Conservation (phyloP, 2,888 invertebrate species). For the Mythimna pallens region DNA sequence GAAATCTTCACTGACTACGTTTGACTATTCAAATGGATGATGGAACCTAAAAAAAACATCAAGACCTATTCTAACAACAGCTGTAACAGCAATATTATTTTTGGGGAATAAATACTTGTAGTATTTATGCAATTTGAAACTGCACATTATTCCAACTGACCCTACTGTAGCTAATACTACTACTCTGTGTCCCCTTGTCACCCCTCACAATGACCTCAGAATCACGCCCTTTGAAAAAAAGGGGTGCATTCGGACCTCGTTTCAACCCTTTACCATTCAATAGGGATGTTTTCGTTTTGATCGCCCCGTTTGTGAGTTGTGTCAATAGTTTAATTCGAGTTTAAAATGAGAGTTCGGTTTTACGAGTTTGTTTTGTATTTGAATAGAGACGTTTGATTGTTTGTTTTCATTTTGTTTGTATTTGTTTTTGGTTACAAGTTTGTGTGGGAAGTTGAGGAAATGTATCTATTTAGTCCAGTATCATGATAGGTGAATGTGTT, state of each 20-base stretch:
- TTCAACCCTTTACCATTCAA: conserved; percentile 51
- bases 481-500: conserved; percentile 1
- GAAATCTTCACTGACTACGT: too few species aligned
- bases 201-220: conserved; percentile 66
- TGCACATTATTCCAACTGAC: conserved; percentile 5
- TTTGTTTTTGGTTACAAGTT: conserved; percentile 27
- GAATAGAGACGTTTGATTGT: conserved; percentile 41
- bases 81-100: too few species aligned
- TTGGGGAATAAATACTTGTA: neutral
- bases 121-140: neutral
- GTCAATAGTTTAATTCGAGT: conserved; percentile 61
- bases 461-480: conserved; percentile 3
- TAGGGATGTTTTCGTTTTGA: conserved; percentile 62
- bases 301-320: conserved; percentile 49
- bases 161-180: conserved; percentile 19
- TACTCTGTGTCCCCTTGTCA: conserved; percentile 25
- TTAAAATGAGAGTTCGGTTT: conserved; percentile 53
- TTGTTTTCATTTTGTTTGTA: conserved; percentile 38
- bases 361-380: conserved; percentile 54
- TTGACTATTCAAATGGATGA: too few species aligned
- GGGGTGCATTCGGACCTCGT: conserved; percentile 55
- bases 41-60: too few species aligned
- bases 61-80: too few species aligned
- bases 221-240: conserved; percentile 66
- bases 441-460: conserved; percentile 30